Evolutionary conservation across 2,797 vertebrate genomes (phyloP).

Genomic region (Taenioides sp.): DNA sequence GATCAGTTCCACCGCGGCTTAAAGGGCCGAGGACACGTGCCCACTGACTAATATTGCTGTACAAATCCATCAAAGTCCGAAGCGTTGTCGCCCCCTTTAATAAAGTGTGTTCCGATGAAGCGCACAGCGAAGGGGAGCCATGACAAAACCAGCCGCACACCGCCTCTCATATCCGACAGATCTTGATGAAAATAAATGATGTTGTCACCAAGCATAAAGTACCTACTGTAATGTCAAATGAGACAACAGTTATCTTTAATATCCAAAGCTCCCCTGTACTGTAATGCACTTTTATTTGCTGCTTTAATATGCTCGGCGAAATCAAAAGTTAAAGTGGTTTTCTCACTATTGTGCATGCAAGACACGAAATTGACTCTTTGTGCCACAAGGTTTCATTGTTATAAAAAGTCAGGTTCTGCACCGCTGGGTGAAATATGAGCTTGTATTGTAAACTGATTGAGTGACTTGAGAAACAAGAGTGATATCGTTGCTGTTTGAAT

Average conservation of each 20-base stretch:
- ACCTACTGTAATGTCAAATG: constrained; percentile 54
- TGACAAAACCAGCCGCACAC: constrained; percentile 53
- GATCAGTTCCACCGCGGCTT: constrained; percentile 82
- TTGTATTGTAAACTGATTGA: constrained; percentile 1
- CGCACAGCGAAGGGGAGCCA: constrained; percentile 46
- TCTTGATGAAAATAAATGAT: constrained; percentile 58
- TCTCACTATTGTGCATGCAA: constrained; percentile 33
- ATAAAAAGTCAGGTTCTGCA: background rate
- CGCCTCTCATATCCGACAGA: constrained; percentile 40
- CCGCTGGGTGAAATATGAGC: background rate
- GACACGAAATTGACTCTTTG: constrained; percentile 20
- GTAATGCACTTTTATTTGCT: constrained; percentile 47
- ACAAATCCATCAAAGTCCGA: constrained; percentile 78
- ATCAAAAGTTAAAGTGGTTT: constrained; percentile 52
- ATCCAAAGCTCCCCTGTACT: constrained; percentile 54
- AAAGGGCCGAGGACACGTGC: constrained; percentile 62
- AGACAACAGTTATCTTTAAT: constrained; percentile 56
- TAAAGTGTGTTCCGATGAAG: constrained; percentile 67
- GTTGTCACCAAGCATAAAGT: constrained; percentile 49
- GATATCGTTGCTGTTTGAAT: constrained; percentile 6
- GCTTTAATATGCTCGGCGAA: constrained; percentile 45
- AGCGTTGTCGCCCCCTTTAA: constrained; percentile 58
- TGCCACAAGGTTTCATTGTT: constrained; percentile 22
- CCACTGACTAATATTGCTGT: constrained; percentile 72
- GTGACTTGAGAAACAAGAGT: background rate